Base-by-base conservation (phyloP, 2,888 invertebrate genomes). In the Agrypnus murinus region DNA sequence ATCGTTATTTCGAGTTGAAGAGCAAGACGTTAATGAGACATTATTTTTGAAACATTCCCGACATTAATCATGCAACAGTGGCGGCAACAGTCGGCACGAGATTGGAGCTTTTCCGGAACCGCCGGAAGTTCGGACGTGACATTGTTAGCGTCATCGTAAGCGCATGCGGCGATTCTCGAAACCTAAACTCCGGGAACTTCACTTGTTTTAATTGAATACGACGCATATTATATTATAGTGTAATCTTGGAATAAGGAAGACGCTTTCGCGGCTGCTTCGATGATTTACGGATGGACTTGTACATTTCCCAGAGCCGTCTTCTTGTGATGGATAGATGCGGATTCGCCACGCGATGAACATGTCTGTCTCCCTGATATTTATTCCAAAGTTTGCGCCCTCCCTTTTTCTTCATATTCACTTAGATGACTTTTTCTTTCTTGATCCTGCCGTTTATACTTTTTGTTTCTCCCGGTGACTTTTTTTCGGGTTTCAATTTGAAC, bases 1-100 rank as follows among this genome's bases (percentile, higher is more conserved):
- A 83, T 83, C 80, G 81, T 78, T 75, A 78, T 78, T 78, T 78
- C 74, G 74, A 74, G 77, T 76, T 75, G 63, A 76, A 69, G 76
- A 77, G 75, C 77, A 77, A 77, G 83, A 83, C 82, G 81, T 82
- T 83, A 83, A 83, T 83, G 83, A 83, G 83, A 83, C 82, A 81
- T 81, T 82, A 82, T 82, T 82, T 82, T 82, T 82, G 81, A 81
- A 82, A 81, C 82, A 81, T 81, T 77, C 79, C 77, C 67, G 71
- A 77, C 81, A 82, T 82, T 83, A 82, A 82, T 82, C 81, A 80
- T 77, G 75, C 72, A 75, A 77, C 75, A 78, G 76, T 73, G 66
- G 65, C 63, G 68, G 69, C 65, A 72, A 74, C 70, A 72, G 74
- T 72, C 71, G 71, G 73, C 73, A 68, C 71, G 73, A 71, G 70